Evolutionary conservation across 2,888 invertebrate genomes (phyloP), one percentile per base, ranked within the genome.

Genomic region (Yponomeuta sedellus): DNA sequence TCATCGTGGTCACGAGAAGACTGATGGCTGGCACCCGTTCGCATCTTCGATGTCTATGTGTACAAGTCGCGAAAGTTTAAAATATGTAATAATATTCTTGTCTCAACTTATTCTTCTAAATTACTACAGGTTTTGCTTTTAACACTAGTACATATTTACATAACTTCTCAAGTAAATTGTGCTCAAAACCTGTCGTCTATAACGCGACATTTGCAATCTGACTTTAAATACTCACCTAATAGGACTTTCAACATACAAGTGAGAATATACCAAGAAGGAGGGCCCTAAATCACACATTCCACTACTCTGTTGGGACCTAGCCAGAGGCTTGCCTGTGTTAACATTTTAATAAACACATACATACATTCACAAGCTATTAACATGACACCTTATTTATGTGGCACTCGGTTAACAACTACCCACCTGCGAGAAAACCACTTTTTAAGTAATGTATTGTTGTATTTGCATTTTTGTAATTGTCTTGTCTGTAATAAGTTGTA

Each of bases 291-390:
- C 80, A 78, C 75, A 52, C 11, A 25, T 39, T 69, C 73, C 73
- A 76, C 76, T 77, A 75, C 75, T 75, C 66, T 69, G 71, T 70
- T 69, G 65, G 73, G 65, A 68, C 66, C 68, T 70, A 57, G 68
- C 69, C 72, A 73, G 71, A 70, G 67, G 75, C 72, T 75, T 75
- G 75, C 72, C 75, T 75, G 72, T 74, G 75, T 75, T 75, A 77
- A 77, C 78, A 76, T 78, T 78, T 78, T 77, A 78, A 78, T 79
- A 78, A 75, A 52, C 16, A 52, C 44, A 52, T 52, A 52, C 44
- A 16, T 16, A 8, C 44, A 81, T 79, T 81, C 78, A 75, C 75
- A 75, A 72, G 73, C 73, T 78, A 78, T 81, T 82, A 80, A 80
- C 76, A 69, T 74, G 67, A 61, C 44, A 44, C 66, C 65, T 77